Evolutionary conservation across 2,113 vertebrate species (phyloP).

Genomic region (Orientallactaga bullata): DNA sequence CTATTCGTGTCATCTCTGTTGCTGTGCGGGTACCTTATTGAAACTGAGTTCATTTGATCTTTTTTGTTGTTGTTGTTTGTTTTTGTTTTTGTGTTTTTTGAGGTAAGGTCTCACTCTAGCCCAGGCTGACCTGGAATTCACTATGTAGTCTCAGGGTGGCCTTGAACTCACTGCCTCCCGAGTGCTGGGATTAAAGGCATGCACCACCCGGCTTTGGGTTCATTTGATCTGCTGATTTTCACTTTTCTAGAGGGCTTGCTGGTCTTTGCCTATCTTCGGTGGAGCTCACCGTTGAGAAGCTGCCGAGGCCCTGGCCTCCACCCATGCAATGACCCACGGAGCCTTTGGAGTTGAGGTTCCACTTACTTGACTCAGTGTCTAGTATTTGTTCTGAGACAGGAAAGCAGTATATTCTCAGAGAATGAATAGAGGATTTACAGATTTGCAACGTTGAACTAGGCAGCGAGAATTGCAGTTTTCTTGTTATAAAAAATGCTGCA

Average conservation of each 20-base stretch:
- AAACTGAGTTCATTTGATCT: slow-evolving; percentile 12
- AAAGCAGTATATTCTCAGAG: not conserved
- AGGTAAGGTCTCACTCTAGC: no score
- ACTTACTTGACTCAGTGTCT: not conserved
- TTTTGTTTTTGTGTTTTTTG: no score
- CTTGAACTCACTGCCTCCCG: no score
- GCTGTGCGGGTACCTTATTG: not conserved
- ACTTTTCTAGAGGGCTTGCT: not conserved
- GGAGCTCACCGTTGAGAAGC: not conserved
- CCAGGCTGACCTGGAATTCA: no score
- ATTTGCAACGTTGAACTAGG: not conserved
- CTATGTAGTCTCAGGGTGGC: no score
- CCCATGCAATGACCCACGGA: not conserved
- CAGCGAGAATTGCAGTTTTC: not conserved
- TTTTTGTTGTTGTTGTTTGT: no score
- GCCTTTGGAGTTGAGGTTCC: not conserved
- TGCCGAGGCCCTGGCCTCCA: not conserved
- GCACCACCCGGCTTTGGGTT: no score
- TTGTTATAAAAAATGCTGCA: not conserved
- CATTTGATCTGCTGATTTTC: not conserved
- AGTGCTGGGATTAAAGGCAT: no score
- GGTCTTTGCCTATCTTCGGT: not conserved
- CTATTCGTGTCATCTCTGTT: not conserved
- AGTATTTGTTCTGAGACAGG: not conserved
- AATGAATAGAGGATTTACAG: not conserved